Base-by-base conservation (phyloP, 1,140 invertebrate genomes). In the Apis florea region DNA sequence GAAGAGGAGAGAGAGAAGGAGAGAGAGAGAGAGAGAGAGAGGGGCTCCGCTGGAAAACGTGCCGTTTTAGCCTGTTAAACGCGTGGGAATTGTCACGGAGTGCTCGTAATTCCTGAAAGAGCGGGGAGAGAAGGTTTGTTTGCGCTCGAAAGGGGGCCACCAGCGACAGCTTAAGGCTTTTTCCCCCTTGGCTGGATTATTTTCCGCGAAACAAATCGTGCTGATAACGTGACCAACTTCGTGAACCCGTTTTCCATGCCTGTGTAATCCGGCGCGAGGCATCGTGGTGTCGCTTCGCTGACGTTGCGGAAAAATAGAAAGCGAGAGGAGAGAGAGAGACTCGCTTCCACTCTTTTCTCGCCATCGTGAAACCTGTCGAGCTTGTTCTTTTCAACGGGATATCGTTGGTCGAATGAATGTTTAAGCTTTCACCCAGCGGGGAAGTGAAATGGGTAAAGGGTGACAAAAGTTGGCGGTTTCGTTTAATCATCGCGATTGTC, bases 11-110 rank as follows among this genome's bases (percentile, higher is more conserved):
- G n/a, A n/a, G n/a, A n/a, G n/a, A n/a, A n/a, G n/a, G n/a, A n/a
- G n/a, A n/a, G n/a, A n/a, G n/a, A n/a, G n/a, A n/a, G n/a, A 31
- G 31, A 15, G 17, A 26, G 17, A 9, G 17, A 24, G 15, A 9
- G 63, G 59, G 15, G 15, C 53, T n/a, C 17, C 15, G 26, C 26
- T 17, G 31, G 63, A 5, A 9, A 1, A 24, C 31, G 49, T 13
- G 58, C 9, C 79, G 79, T 81, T 81, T 81, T 66, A 81, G 79
- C 79, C 72, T 81, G 79, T 81, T 81, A 81, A 75, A 81, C 47
- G 71, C 72, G 79, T 64, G 71, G 64, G 79, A 81, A 81, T 81
- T 75, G 79, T 81, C 79, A 75, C 71, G 72, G 72, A 81, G 79
- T 53, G 79, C 72, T 81, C 79, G 79, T 81, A 81, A 81, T 81